Evolutionary conservation across 2,797 vertebrate species (phyloP), one percentile per base, ranked within the genome.

Genomic region (Botia kubotai): DNA sequence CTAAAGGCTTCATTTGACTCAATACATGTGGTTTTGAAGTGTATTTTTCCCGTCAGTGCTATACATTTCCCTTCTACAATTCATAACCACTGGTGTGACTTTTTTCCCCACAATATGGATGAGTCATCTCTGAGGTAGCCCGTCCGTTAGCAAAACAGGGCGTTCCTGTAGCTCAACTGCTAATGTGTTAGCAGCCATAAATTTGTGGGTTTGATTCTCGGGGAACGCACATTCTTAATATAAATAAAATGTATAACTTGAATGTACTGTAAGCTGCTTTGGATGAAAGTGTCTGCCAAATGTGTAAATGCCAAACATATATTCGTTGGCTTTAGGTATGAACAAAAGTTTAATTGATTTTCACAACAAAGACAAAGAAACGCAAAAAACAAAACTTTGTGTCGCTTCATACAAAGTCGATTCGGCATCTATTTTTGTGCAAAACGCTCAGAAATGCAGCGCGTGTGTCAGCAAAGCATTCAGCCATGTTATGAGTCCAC

Each of bases 11-110:
- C 0, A 50, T 60, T 58, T 46, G 13, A 50, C 26, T 62, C 1
- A 33, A 19, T 65, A 2, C 14, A 33, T 70, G 66, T 58, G 55
- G 55, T 29, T 62, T 70, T 60, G 43, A 70, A 78, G 55, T 67
- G 17, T n/a, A 57, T 39, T 36, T 67, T 19, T 17, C 17, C 52
- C 50, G 55, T 68, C 16, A 65, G n/a, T 16, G 43, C 8, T 21
- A 39, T 6, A 36, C 17, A 16, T 53, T 55, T n/a, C 12, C 6
- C 67, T 68, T 68, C 4, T 23, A 14, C 63, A n/a, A n/a, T 7
- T n/a, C 52, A 55, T 1, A n/a, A 4, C 17, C 17, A 55, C 17
- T 53, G 50, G 50, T 19, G 43, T 26, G 63, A 26, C 0, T 23
- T 7, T n/a, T 75, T 75, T n/a, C 50, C 52, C 19, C 17, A 13